phyloP scores from a whole-genome alignment of 2,888 invertebrate genomes.

The Heliothis peltigera region DNA sequence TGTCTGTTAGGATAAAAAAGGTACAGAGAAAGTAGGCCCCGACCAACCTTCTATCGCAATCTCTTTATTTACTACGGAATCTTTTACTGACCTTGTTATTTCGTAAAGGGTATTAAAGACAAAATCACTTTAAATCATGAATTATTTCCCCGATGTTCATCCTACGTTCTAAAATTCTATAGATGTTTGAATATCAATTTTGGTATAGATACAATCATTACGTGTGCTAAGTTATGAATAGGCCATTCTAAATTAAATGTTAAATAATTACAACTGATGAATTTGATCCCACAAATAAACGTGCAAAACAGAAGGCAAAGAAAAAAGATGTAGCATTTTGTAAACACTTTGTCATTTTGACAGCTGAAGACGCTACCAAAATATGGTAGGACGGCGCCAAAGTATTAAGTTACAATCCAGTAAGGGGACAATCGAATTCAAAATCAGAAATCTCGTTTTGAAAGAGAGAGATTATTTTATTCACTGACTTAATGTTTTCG shows the following conservation, averaged over 20 bases:
- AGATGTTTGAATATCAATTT: not conserved
- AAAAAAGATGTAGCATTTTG: slow-evolving; percentile 63
- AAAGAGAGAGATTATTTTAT: slow-evolving; percentile 76
- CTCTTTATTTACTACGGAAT: slow-evolving; percentile 79
- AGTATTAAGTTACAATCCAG: slow-evolving; percentile 81
- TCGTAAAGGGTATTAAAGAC: slow-evolving; percentile 61
- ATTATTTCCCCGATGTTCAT: slow-evolving; percentile 15
- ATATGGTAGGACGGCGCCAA: slow-evolving; percentile 75
- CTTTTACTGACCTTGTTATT: slow-evolving; percentile 75
- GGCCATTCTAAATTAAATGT: not conserved
- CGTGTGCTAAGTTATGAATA: no score
- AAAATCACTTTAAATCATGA: slow-evolving; percentile 29
- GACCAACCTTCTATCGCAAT: slow-evolving; percentile 74
- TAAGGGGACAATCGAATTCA: slow-evolving; percentile 75
- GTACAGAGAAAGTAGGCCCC: slow-evolving; percentile 74
- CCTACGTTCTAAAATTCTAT: not conserved
- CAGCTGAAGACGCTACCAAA: slow-evolving; percentile 77
- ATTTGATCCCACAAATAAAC: slow-evolving; percentile 20
- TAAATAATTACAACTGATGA: not conserved
- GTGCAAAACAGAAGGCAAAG: slow-evolving; percentile 23
- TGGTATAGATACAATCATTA: not conserved
- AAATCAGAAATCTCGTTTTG: slow-evolving; percentile 73
- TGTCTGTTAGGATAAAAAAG: slow-evolving; percentile 85
- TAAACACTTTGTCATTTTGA: slow-evolving; percentile 79
- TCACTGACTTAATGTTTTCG: slow-evolving; percentile 76